Percentiles rank a stretch among this genome's conserved stretches.
Evolutionary conservation across 2,113 vertebrate genomes (phyloP).

Genomic region (Paralichthys olivaceus): DNA sequence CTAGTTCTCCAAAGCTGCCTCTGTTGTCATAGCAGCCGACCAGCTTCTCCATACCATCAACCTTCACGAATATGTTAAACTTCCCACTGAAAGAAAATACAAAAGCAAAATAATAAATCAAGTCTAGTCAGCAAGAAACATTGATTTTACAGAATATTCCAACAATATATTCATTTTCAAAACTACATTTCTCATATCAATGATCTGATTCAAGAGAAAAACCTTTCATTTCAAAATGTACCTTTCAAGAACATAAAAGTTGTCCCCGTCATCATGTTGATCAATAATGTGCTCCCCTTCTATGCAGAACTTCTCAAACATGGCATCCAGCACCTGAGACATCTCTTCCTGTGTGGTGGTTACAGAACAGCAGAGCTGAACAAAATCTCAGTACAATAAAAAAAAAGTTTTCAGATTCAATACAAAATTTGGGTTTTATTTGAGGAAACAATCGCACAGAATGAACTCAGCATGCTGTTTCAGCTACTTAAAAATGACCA

Average conservation of each 20-base stretch:
- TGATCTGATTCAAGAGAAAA: no score
- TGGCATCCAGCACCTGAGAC: conserved; percentile 97
- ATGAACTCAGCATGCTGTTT: not conserved
- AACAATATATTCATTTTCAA: not conserved
- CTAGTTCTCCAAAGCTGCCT: conserved; percentile 97
- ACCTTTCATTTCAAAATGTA: conserved; percentile 47
- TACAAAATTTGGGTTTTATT: no score
- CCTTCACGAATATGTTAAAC: conserved; percentile 92
- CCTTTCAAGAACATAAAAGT: conserved; percentile 98
- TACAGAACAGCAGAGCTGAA: not conserved
- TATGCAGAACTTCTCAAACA: conserved; percentile 95
- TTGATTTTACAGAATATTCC: not conserved
- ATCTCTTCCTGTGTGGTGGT: conserved; percentile 89
- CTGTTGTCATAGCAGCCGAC: conserved; percentile 95
- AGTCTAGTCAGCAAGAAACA: not conserved
- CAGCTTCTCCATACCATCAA: conserved; percentile 87
- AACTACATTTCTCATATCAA: no score
- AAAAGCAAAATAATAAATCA: not conserved
- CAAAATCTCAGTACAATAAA: no score
- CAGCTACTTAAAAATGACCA: conserved; percentile 11
- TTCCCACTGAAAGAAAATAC: conserved; percentile 86
- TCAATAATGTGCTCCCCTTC: conserved; percentile 95
- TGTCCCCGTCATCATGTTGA: conserved; percentile 98
- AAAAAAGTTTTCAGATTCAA: not conserved
- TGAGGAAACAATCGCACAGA: not conserved